Conservation (phyloP, 2,113 vertebrate species). For the Monopterus albus region DNA sequence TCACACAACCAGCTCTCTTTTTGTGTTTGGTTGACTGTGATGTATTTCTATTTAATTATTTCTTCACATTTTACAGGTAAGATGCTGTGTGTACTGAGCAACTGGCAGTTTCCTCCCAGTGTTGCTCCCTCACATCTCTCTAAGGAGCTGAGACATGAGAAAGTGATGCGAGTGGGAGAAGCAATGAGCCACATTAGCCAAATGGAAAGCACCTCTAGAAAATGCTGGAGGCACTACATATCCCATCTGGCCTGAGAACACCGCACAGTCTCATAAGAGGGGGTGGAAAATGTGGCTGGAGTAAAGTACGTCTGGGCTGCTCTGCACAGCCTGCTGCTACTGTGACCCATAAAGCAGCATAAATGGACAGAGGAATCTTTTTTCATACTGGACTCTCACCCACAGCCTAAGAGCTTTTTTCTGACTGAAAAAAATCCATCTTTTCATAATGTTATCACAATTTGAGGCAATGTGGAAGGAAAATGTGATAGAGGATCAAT, state of each 20-base stretch:
- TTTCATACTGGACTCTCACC: neutral
- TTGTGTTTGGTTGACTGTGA: neutral
- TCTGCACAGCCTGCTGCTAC: slow-evolving; percentile 23
- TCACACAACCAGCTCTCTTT: no score
- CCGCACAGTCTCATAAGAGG: slow-evolving; percentile 51
- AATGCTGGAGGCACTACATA: slow-evolving; percentile 46
- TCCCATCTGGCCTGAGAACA: slow-evolving; percentile 65
- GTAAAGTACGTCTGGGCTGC: slow-evolving; percentile 16
- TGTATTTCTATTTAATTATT: slow-evolving; percentile 13
- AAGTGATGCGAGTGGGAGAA: neutral
- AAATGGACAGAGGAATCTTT: slow-evolving; percentile 16
- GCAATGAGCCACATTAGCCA: slow-evolving; percentile 17
- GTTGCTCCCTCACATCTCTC: slow-evolving; percentile 4
- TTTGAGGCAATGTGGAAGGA: neutral
- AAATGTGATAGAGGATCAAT: slow-evolving; percentile 9
- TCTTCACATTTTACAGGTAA: slow-evolving; percentile 12
- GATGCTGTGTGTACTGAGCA: slow-evolving; percentile 10
- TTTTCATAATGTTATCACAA: neutral
- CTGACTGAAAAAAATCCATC: neutral
- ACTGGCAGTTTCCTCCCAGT: slow-evolving; percentile 15
- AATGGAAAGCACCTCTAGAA: slow-evolving; percentile 48
- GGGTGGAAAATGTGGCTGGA: slow-evolving; percentile 39
- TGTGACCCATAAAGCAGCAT: slow-evolving; percentile 40
- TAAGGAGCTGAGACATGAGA: slow-evolving; percentile 17
- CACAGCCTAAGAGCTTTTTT: neutral